Evolutionary conservation across 2,113 vertebrate species (phyloP), one percentile per base, ranked within the genome.

Genomic region (Psilopogon haemacephalus): DNA sequence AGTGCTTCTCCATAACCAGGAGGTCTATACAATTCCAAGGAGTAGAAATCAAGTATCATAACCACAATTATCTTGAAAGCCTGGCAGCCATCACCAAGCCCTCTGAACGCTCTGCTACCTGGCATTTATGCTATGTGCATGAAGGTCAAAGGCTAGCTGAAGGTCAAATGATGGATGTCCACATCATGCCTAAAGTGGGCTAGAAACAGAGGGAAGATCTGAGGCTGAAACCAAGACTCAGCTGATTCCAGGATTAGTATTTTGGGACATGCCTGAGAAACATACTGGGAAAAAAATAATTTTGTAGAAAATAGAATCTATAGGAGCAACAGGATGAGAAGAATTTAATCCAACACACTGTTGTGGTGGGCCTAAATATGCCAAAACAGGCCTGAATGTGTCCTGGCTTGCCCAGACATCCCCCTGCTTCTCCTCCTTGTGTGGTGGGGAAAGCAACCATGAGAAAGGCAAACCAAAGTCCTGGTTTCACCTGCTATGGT

Each of bases 41-140:
- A 92, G 70, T 62, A 91, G 52, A 95, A 96, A 97, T 95, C 86
- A 95, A 91, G 62, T 81, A 78, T 72, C 65, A 86, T 86, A 90
- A 95, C 44, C 68, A 91, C 58, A 93, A 62, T 71, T 88, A 70
- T 65, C 75, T 74, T 71, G 48, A 40, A 76, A 89, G 60, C 60
- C 46, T 74, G 72, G 12, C 44, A 86, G 62, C 62, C 76, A 65
- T 21, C 46, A 71, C 52, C 28, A 84, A 93, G 68, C 15, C 8
- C 16, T 91, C 33, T 56, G 35, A 88, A 54, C 38, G 32, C 6
- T 92, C 71, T 80, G 40, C 56, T 67, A 7, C 23, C 27, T 11
- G 7, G 15, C 30, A 23, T 87, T 88, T 77, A 74, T 80, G 64
- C 52, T 60, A 12, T 11, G 6, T 20, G 4, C 27, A 18, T 73